phyloP scores from a whole-genome alignment of 2,888 invertebrate genomes.

The Sclerodermus sp. region DNA sequence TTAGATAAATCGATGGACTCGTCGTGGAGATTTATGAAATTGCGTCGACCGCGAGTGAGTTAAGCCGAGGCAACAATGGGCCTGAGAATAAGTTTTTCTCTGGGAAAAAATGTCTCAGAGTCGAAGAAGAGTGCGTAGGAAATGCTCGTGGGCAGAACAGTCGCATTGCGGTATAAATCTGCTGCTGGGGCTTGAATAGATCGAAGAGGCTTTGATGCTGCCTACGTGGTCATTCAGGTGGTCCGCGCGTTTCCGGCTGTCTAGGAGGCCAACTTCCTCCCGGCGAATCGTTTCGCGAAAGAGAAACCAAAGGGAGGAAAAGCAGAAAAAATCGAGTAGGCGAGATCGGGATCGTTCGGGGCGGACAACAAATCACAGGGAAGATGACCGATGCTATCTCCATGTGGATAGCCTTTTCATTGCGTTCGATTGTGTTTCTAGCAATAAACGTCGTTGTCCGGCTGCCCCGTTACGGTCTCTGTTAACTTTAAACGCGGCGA shows the following conservation, averaged over 20 bases:
- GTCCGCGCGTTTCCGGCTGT: constrained; percentile 14
- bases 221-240: constrained; percentile 1
- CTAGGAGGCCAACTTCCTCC: constrained; percentile 9
- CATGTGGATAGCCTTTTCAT: constrained; percentile 36
- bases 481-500: constrained; percentile 44
- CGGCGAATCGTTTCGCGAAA: neutral
- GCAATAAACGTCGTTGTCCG: constrained; percentile 45
- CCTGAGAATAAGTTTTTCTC: too few species aligned
- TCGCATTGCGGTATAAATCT: too few species aligned
- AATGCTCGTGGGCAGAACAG: neutral
- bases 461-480: constrained; percentile 37
- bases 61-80: too few species aligned
- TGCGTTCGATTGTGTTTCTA: constrained; percentile 39
- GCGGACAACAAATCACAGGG: constrained; percentile 31
- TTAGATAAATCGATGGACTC: too few species aligned
- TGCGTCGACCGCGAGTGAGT: too few species aligned
- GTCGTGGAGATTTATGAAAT: too few species aligned
- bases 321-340: neutral
- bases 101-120: too few species aligned
- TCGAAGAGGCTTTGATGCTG: too few species aligned
- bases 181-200: too few species aligned
- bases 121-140: too few species aligned
- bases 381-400: constrained; percentile 35
- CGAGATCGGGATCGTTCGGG: constrained; percentile 13
- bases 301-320: neutral